Evolutionary conservation across 2,113 vertebrate species (phyloP).

Genomic region (Macquaria ambigua): DNA sequence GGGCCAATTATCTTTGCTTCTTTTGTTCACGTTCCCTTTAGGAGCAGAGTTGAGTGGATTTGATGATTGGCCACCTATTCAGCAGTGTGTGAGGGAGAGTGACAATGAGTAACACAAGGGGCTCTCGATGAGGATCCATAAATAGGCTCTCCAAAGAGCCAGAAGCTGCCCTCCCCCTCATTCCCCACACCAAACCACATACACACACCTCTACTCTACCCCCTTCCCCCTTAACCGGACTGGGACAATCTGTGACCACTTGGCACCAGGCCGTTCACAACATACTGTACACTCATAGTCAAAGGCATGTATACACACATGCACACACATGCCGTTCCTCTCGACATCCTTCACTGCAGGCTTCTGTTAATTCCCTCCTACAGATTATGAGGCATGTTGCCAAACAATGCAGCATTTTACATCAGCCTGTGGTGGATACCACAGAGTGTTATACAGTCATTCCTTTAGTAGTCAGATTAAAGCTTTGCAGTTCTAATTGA

Average conservation of each 20-base stretch:
- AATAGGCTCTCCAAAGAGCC: constrained; percentile 71
- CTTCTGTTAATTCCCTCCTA: constrained; percentile 68
- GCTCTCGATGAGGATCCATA: constrained; percentile 66
- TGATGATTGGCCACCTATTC: constrained; percentile 70
- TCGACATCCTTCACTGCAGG: constrained; percentile 53
- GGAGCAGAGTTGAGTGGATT: constrained; percentile 57
- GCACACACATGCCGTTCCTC: constrained; percentile 52
- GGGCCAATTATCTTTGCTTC: constrained; percentile 50
- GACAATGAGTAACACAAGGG: constrained; percentile 70
- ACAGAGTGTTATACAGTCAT: neutral
- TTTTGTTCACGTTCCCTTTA: constrained; percentile 50
- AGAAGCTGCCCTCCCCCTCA: constrained; percentile 56
- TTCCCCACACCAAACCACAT: constrained; percentile 22
- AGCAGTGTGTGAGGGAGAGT: constrained; percentile 60
- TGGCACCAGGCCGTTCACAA: constrained; percentile 53
- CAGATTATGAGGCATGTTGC: constrained; percentile 66
- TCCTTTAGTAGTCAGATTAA: constrained; percentile 4
- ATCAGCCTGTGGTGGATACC: constrained; percentile 48
- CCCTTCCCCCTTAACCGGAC: constrained; percentile 40
- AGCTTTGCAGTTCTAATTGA: neutral
- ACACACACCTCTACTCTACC: constrained; percentile 35
- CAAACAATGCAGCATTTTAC: constrained; percentile 73
- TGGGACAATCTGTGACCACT: constrained; percentile 70
- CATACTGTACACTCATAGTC: constrained; percentile 41
- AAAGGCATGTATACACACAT: constrained; percentile 30